Base-by-base conservation (phyloP, 2,888 invertebrate species). In the Pachymerium ferrugineum region DNA sequence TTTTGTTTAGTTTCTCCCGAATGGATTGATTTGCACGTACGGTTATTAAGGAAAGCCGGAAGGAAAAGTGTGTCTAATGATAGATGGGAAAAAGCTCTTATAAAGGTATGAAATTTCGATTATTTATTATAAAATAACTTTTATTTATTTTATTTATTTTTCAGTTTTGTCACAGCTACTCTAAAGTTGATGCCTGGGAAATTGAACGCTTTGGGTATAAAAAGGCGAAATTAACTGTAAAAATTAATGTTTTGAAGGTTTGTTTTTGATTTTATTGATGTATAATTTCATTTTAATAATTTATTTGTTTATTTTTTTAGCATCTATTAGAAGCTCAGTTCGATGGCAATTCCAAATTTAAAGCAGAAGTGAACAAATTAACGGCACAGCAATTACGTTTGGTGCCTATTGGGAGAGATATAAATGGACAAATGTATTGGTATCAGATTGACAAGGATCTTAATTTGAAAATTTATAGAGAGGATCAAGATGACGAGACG, bases 401-500 rank as follows among this genome's bases (percentile, higher is more conserved):
- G 73, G 88, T 92, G 79, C 97, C 98, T 0, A 86, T 97, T 75
- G 99, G 99, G 1, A 87, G 90, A 77, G 99, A 99, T 84, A 90
- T 91, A 77, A 86, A 89, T 80, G 98, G 99, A 0, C 88, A 93
- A 81, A 88, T 91, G 5, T 99, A 99, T 83, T 99, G 98, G 97
- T 89, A 91, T 79, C 93, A 97, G 79, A 87, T 91, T 74, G 94
- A 97, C 82, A 88, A 90, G 76, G 90, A 92, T 75, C 90, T 93
- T 79, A 94, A 95, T 83, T 86, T 98, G 76, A 87, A 94, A 77
- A 88, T 99, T 69, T 99, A 96, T 83, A 90, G 92, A 80, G 98
- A 98, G 83, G 96, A 98, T 81, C 88, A 92, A 77, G 97, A 98
- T 83, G 97, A 98, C 81, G 95, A 97, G 82, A 92, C 92, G 14